Evolutionary conservation across 2,888 invertebrate genomes (phyloP), one percentile per base, ranked within the genome.

Genomic region (Rutpela maculata): DNA sequence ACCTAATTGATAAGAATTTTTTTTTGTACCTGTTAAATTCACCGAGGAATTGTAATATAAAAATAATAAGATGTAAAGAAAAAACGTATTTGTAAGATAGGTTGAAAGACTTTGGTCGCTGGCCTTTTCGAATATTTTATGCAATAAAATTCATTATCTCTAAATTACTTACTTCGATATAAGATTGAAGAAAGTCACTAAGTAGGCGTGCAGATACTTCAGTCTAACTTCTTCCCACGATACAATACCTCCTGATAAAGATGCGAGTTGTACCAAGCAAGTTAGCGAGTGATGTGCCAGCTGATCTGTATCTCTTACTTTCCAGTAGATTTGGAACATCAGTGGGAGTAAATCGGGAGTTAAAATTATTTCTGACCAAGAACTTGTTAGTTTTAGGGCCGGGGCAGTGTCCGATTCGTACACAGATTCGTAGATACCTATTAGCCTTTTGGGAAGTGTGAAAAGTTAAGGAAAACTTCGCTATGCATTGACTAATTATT

Each of bases 241-340:
- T 68, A 86, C 76, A 7, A 94, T 89, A 2, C 90, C 89, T 6
- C 95, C 95, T 86, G 92, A 93, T 38, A 95, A 88, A 17, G 94
- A 93, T 0, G 95, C 94, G 76, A 98, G 90, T 88, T 97, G 97
- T 11, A 95, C 94, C 63, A 98, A 91, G 89, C 97, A 97, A 71
- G 93, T 95, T 75, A 97, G 90, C 0, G 96, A 95, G 79, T 95
- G 95, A 87, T 95, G 95, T 10, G 95, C 93, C 84, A 97, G 91
- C 62, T 95, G 93, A 22, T 94, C 93, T 86, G 94, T 93, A 62
- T 93, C 92, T 65, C 97, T 92, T 6, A 97, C 94, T 90, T 95
- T 95, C 92, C 95, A 93, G 89, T 97, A 97, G 50, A 95, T 91
- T 87, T 94, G 94, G 87, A 96, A 97, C 90, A 97, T 95, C 56